Evolutionary conservation across 2,113 vertebrate genomes (phyloP).

Genomic region (Dipodomys ordii): DNA sequence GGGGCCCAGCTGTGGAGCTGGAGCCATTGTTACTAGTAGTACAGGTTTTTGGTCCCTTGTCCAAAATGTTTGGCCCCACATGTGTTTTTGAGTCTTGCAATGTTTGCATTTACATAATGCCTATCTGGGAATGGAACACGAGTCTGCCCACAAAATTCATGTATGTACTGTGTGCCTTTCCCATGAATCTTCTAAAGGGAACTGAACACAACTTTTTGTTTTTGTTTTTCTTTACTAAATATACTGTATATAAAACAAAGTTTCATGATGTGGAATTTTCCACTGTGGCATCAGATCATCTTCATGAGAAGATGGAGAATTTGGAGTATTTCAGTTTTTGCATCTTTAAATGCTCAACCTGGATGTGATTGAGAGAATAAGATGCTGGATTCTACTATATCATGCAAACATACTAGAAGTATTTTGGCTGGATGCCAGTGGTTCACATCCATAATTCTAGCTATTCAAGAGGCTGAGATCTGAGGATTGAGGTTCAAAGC

Average conservation of each 20-base stretch:
- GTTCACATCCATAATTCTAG: too few species aligned
- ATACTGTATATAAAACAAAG: not conserved
- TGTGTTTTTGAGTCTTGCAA: not conserved
- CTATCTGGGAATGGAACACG: not conserved
- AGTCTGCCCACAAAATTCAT: not conserved
- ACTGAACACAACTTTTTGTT: not conserved
- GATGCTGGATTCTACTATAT: fast-evolving
- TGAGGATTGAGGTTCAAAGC: too few species aligned
- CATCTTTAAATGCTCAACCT: not conserved
- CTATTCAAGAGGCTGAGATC: too few species aligned
- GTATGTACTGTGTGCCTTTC: not conserved
- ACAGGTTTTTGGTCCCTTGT: not conserved
- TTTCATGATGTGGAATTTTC: not conserved
- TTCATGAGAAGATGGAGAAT: not conserved
- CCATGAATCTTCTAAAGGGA: too few species aligned
- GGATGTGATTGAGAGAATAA: not conserved
- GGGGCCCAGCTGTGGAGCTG: too few species aligned
- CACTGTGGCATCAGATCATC: not conserved
- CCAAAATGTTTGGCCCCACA: not conserved
- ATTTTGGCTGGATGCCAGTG: too few species aligned
- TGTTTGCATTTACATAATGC: not conserved
- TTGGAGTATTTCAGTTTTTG: not conserved
- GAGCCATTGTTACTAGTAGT: too few species aligned
- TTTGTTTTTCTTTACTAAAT: too few species aligned
- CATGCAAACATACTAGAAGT: fast-evolving